Base-by-base conservation (phyloP, 2,888 invertebrate genomes). In the Heteromurus nitidus region DNA sequence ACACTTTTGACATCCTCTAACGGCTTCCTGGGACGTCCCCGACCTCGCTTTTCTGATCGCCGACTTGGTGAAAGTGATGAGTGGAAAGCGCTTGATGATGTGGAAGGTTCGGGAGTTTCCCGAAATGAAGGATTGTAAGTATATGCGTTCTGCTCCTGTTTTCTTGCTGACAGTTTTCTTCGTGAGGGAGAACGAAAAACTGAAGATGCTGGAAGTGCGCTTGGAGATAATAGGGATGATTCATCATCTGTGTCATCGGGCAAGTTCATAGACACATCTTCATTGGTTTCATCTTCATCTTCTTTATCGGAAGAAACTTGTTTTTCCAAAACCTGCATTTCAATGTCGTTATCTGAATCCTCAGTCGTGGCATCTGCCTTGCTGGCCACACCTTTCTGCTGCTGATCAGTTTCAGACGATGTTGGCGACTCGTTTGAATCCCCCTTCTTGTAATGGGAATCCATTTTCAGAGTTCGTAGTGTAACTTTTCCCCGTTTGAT, bases 291-390 rank as follows among this genome's bases (percentile, higher is more conserved):
- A 3, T 70, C 64, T 0, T 67, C 65, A 1, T 68, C 60, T 7
- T 26, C 47, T 22, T 24, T 9, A 28, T 68, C 67, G 3, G 68
- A 62, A 58, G 22, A 30, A 22, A 69, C 77, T 42, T 79, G 70
- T 24, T 70, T 70, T 42, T 79, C 77, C 44, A 79, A 64, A 28
- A 79, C 77, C 18, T 79, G 77, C 77, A 79, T 79, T 42, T 70
- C 36, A 16, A 50, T 7, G n/a, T 76, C 75, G 31, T 68, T 50
- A 47, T 50, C 44, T 9, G 55, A 44, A 16, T 69, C 70, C 20
- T 65, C 13, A 5, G 7, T 62, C 26, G 9, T 16, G 20, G n/a
- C 42, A 7, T 7, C 3, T 7, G 58, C 60, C n/a, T 68, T 0
- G 53, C 18, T 31, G 22, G n/a, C 31, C n/a, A 11, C 26, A 44